phyloP scores from a whole-genome alignment of 2,888 invertebrate species.

The Syrista parreyssii region DNA sequence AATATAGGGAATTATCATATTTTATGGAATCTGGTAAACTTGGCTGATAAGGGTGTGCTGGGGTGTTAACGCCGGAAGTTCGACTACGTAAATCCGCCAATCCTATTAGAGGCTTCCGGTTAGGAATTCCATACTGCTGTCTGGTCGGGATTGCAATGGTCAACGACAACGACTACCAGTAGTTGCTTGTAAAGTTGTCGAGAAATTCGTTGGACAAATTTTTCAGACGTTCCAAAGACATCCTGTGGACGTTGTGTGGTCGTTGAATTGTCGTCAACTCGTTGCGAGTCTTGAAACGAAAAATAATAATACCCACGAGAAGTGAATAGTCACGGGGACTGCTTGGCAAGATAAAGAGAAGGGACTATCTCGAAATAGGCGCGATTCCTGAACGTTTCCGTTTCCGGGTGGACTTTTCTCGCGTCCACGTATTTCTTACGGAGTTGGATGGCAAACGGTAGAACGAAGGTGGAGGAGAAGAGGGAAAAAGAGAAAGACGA shows the following conservation, averaged over 20 bases:
- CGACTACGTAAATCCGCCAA: neutral
- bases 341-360: neutral
- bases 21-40: neutral
- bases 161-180: too few species aligned
- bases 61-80: neutral
- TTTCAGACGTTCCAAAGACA: neutral
- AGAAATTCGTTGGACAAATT: too few species aligned
- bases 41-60: neutral
- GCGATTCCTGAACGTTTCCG: neutral
- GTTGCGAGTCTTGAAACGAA: neutral
- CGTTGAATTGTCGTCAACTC: neutral
- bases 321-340: neutral
- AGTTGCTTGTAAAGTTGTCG: too few species aligned
- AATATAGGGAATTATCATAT: neutral
- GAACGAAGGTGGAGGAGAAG: neutral
- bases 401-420: neutral
- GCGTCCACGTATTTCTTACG: neutral
- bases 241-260: neutral
- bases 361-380: neutral
- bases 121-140: too few species aligned
- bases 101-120: neutral
- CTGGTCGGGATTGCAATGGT: too few species aligned
- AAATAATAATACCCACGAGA: neutral
- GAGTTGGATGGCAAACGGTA: neutral
- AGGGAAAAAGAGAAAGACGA: constrained; percentile 20